Evolutionary conservation across 2,888 invertebrate genomes (phyloP).

Genomic region (Oegoconia quadripuncta): DNA sequence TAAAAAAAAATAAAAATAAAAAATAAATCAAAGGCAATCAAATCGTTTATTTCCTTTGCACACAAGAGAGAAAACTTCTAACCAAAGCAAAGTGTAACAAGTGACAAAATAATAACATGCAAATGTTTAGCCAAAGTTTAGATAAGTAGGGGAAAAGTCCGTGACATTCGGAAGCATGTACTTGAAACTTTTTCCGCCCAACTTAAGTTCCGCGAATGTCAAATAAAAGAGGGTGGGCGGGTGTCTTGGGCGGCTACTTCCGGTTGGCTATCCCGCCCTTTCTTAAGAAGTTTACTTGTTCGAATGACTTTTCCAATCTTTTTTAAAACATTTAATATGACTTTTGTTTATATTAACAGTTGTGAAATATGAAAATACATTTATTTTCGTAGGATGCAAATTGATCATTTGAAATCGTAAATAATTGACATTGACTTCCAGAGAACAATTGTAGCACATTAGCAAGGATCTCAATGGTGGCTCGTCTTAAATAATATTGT

Average conservation of each 20-base stretch:
- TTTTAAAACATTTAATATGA: too few species aligned
- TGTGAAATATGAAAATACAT: too few species aligned
- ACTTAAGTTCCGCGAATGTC: slow-evolving; percentile 62
- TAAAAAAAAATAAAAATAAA: background rate
- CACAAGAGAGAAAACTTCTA: background rate
- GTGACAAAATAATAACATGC: slow-evolving; percentile 15
- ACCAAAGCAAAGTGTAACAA: background rate
- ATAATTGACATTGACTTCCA: too few species aligned
- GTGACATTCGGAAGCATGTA: slow-evolving; percentile 63
- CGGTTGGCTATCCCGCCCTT: slow-evolving; percentile 56
- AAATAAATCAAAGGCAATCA: background rate
- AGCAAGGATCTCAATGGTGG: too few species aligned
- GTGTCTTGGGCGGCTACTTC: slow-evolving; percentile 56
- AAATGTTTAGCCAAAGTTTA: slow-evolving; percentile 28
- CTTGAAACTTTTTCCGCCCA: slow-evolving; percentile 61
- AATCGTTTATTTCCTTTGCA: too few species aligned
- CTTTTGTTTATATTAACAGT: too few species aligned
- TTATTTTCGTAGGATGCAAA: too few species aligned
- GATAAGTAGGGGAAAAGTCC: slow-evolving; percentile 44
- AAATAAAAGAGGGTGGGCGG: slow-evolving; percentile 70
- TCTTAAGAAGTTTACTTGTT: slow-evolving; percentile 57
- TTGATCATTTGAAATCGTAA: too few species aligned
- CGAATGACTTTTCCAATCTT: too few species aligned
- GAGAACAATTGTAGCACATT: too few species aligned
- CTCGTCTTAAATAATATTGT: too few species aligned